phyloP scores from a whole-genome alignment of 2,113 vertebrate genomes.

The Picathartes gymnocephalus region DNA sequence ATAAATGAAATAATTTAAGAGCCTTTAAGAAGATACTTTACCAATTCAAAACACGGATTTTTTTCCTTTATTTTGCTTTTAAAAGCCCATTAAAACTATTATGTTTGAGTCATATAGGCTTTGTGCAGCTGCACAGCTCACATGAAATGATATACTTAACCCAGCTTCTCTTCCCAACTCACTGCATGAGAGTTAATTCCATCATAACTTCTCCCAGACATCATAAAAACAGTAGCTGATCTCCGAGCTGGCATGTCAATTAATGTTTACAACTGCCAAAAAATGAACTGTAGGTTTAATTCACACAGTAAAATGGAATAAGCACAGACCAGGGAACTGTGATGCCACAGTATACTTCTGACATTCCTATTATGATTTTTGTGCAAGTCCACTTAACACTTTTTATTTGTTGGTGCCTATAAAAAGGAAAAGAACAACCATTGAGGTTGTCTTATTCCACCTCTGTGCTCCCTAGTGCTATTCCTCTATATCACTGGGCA shows the following conservation, averaged over 20 bases:
- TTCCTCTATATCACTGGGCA: neutral
- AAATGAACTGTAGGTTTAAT: neutral
- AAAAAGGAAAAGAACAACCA: neutral
- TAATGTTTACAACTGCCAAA: neutral
- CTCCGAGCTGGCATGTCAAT: neutral
- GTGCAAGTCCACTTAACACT: neutral
- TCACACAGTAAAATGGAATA: neutral
- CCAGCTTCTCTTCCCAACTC: neutral
- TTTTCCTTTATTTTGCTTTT: neutral
- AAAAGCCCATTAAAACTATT: neutral
- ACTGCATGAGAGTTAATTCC: neutral
- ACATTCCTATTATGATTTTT: neutral
- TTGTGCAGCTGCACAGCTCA: neutral
- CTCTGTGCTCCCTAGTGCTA: neutral
- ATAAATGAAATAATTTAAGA: neutral
- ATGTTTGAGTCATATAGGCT: neutral
- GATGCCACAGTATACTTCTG: neutral
- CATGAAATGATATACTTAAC: neutral
- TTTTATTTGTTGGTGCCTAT: neutral
- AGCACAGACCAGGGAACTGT: neutral
- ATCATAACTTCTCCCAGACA: neutral
- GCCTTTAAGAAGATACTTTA: neutral
- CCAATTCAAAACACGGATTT: neutral
- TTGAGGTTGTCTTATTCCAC: neutral
- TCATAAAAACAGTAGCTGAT: neutral